Percentiles rank a stretch among this genome's conserved stretches.
These are phyloP conservation scores for Tragopan temminckii DNA, from an alignment of 2,797 vertebrate species.

Conservation along the genomic window DNA sequence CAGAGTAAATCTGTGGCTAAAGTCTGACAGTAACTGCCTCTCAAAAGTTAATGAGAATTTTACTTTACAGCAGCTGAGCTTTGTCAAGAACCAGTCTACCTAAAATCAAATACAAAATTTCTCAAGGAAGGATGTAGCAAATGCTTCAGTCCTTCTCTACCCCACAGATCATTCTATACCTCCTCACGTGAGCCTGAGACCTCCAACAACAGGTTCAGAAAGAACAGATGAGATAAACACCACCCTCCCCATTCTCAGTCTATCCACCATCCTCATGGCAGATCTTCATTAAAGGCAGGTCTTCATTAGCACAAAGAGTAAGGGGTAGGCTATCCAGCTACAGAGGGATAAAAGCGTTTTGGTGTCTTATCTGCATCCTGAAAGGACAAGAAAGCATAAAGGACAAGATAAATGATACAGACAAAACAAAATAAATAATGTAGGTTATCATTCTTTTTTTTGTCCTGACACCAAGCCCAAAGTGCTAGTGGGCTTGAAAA, in stretches of 20 bases:
- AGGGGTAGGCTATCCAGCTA: background rate
- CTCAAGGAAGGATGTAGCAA: background rate
- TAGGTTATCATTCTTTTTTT: background rate
- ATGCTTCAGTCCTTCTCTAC: background rate
- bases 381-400: background rate
- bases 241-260: background rate
- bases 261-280: background rate
- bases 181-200: background rate
- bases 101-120: background rate
- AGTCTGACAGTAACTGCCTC: background rate
- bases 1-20: background rate
- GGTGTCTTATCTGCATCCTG: background rate
- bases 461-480: background rate
- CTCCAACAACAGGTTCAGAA: background rate
- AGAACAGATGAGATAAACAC: fast-evolving
- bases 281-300: background rate
- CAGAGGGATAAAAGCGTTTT: background rate
- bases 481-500: background rate
- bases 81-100: background rate
- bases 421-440: background rate
- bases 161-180: background rate
- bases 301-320: background rate
- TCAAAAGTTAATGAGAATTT: background rate
- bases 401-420: background rate
- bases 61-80: background rate